phyloP scores from a whole-genome alignment of 2,113 vertebrate genomes.

The Ivindomyrus marchei region DNA sequence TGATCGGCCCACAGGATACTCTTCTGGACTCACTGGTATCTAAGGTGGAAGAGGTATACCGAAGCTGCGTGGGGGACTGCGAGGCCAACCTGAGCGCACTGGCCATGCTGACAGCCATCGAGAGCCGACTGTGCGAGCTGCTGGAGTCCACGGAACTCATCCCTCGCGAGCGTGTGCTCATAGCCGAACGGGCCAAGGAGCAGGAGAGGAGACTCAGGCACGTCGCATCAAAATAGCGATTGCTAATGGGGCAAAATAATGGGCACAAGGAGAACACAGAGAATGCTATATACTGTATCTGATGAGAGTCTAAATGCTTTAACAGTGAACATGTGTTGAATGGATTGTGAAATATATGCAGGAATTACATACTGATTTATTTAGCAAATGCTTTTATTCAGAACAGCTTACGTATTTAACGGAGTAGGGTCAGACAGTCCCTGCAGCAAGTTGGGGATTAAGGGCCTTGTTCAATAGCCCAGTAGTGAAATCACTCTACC shows the following conservation, averaged over 20 bases:
- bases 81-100: slow-evolving; percentile 63
- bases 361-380: not conserved
- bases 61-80: slow-evolving; percentile 62
- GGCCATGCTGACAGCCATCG: slow-evolving; percentile 76
- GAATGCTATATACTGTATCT: not conserved
- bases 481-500: not conserved
- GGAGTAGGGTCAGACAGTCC: not conserved
- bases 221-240: not conserved
- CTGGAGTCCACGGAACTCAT: slow-evolving; percentile 71
- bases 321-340: not conserved
- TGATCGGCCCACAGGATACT: slow-evolving; percentile 56
- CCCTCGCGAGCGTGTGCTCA: slow-evolving; percentile 55
- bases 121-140: slow-evolving; percentile 64
- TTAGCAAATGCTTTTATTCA: not conserved
- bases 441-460: not conserved
- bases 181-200: slow-evolving; percentile 68
- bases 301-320: not conserved
- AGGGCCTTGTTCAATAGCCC: not conserved
- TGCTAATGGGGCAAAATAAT: not conserved
- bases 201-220: slow-evolving; percentile 71
- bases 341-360: not conserved
- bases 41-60: slow-evolving; percentile 78
- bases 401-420: not conserved
- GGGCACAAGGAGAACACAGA: not conserved
- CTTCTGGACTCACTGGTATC: slow-evolving; percentile 59